Percentiles rank a stretch among this genome's conserved stretches.
phyloP scores from a whole-genome alignment of 2,888 invertebrate species.

The Lordiphosa andalusiaca region DNA sequence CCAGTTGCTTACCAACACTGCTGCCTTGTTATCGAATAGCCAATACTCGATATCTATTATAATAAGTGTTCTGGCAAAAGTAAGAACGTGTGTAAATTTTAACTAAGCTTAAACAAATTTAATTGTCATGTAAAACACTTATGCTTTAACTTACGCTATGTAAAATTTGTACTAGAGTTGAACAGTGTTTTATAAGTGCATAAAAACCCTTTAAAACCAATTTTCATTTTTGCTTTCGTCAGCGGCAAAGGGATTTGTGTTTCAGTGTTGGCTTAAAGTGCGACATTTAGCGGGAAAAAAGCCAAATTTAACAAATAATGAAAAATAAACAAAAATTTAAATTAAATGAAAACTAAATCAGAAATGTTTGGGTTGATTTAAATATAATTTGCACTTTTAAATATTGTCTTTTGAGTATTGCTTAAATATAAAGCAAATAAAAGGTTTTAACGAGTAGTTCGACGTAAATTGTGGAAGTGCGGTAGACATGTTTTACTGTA shows the following conservation, averaged over 20 bases:
- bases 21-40: conserved; percentile 1
- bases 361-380: no score
- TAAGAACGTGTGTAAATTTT: conserved; percentile 43
- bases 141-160: conserved; percentile 5
- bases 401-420: no score
- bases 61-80: conserved; percentile 42
- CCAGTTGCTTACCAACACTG: not conserved
- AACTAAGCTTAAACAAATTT: conserved; percentile 9
- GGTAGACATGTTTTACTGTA: no score
- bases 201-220: conserved; percentile 2
- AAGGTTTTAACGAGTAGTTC: no score
- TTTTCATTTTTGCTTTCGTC: conserved; percentile 47
- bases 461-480: no score
- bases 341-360: no score
- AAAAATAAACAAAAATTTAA: conserved; percentile 3
- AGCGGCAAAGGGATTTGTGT: conserved; percentile 31
- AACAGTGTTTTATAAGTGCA: conserved; percentile 18
- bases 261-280: conserved; percentile 45
- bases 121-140: not conserved
- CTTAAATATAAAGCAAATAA: no score
- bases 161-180: conserved; percentile 4
- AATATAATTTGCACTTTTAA: no score
- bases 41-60: conserved; percentile 1
- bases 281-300: conserved; percentile 6
- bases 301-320: conserved; percentile 4